Conservation (phyloP, 2,113 vertebrate genomes). For the Alethe castanea region DNA sequence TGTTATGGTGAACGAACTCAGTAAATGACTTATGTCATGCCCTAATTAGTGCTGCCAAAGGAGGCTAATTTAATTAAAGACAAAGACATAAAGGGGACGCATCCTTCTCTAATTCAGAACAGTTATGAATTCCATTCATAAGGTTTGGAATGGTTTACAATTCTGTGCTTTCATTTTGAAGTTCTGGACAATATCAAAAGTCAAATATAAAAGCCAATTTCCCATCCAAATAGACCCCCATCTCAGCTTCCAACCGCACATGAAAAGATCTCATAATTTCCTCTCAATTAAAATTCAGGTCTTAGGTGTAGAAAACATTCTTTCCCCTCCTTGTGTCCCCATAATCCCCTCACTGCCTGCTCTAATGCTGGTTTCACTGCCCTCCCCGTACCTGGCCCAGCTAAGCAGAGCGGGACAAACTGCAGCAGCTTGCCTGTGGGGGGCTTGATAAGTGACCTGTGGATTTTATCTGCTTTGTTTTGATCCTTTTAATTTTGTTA, state of each 20-base stretch:
- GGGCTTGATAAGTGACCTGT: not conserved
- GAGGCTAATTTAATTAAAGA: not conserved
- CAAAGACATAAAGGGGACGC: not conserved
- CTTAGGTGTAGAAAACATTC: not conserved
- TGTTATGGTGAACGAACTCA: not conserved
- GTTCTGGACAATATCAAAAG: not conserved
- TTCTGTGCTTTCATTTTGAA: slow-evolving; percentile 11
- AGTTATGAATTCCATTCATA: not conserved
- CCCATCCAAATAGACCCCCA: not conserved
- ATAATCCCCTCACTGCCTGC: not conserved
- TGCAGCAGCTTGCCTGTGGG: not conserved
- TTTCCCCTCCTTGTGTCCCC: not conserved
- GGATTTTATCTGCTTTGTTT: not conserved
- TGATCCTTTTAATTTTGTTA: not conserved
- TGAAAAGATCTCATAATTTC: not conserved
- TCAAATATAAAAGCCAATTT: slow-evolving; percentile 12
- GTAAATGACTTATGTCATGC: not conserved
- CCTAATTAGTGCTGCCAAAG: not conserved
- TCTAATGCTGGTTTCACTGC: not conserved
- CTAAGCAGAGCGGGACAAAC: not conserved
- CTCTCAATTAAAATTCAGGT: not conserved
- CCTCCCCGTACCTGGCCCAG: not conserved
- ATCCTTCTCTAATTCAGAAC: not conserved
- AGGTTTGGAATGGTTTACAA: slow-evolving; percentile 21
- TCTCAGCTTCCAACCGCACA: not conserved